Evolutionary conservation across 2,888 invertebrate genomes (phyloP).

Genomic region (Lomographa bimaculata): DNA sequence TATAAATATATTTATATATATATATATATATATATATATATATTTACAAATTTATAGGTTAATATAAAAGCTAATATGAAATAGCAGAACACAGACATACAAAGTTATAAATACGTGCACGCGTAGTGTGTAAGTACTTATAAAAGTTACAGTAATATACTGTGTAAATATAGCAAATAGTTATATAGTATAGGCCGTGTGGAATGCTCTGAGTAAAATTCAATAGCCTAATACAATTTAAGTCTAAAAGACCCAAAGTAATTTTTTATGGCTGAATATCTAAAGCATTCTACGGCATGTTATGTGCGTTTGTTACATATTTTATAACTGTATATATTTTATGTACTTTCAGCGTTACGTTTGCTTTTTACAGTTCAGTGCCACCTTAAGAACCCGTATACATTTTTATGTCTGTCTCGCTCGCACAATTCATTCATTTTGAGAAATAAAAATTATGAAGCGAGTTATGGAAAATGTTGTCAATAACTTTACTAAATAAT

Average conservation of each 20-base stretch:
- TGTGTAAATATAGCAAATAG: conserved; percentile 68
- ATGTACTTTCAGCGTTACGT: too few relatives aligned
- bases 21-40: too few relatives aligned
- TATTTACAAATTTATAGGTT: too few relatives aligned
- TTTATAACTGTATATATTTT: too few relatives aligned
- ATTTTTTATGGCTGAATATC: not conserved
- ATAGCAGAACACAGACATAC: not conserved
- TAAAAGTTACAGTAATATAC: conserved; percentile 39
- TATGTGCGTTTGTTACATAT: conserved; percentile 15
- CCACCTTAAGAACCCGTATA: too few relatives aligned
- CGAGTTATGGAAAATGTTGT: too few relatives aligned
- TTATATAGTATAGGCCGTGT: conserved; percentile 29
- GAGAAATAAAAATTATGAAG: too few relatives aligned
- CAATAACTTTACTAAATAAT: too few relatives aligned
- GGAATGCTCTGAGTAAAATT: conserved; percentile 6
- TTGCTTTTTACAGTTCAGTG: too few relatives aligned
- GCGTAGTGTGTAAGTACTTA: too few relatives aligned
- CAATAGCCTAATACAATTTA: not conserved
- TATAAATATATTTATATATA: not conserved
- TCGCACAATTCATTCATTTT: too few relatives aligned
- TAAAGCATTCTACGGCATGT: conserved; percentile 6
- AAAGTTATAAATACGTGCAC: conserved; percentile 9
- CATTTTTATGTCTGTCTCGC: too few relatives aligned
- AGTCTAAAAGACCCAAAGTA: not conserved
- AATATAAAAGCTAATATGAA: conserved; percentile 4